Evolutionary conservation across 2,888 invertebrate species (phyloP), one percentile per base, ranked within the genome.

Genomic region (Tenthredo scrophulariae): DNA sequence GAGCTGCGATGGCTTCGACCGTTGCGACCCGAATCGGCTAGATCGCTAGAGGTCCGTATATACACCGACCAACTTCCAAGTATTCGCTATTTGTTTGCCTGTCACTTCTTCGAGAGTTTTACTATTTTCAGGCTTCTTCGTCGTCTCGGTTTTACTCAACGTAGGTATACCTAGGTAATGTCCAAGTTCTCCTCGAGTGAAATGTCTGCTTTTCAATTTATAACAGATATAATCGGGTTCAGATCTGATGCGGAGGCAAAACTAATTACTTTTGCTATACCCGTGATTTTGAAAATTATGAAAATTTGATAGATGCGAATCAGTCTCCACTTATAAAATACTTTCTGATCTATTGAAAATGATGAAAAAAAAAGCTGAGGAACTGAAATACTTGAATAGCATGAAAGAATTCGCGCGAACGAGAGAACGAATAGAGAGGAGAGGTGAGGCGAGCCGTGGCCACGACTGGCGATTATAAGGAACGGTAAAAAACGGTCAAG

Each of bases 51-150:
- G 87, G 88, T 89, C 89, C 90, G 88, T 89, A 87, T 89, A 87
- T 29, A 67, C 83, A 46, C 26, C 83, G 26, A 62, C 37, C 86
- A 89, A 86, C 89, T 90, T 91, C 90, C 90, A 88, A 87, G 91
- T 90, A 90, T 90, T 91, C 89, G 86, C 86, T 86, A 86, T 88
- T 88, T 88, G 86, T 88, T 88, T 87, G 86, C 86, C 84, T 74
- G 85, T 80, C 85, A 85, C 88, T 87, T 86, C 86, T 77, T 54
- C 80, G 85, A 85, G 77, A 86, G 84, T 88, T 87, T 88, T 87
- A 88, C 90, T 89, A 89, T 90, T 90, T 88, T 83, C 88, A 87
- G 87, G 90, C 88, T 88, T 89, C 89, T 88, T 84, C 88, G 87
- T 89, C 86, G 85, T 83, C 87, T 86, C 85, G 85, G 50, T 54